Evolutionary conservation across 2,888 invertebrate genomes (phyloP).

Genomic region (Pelosia muscerda): DNA sequence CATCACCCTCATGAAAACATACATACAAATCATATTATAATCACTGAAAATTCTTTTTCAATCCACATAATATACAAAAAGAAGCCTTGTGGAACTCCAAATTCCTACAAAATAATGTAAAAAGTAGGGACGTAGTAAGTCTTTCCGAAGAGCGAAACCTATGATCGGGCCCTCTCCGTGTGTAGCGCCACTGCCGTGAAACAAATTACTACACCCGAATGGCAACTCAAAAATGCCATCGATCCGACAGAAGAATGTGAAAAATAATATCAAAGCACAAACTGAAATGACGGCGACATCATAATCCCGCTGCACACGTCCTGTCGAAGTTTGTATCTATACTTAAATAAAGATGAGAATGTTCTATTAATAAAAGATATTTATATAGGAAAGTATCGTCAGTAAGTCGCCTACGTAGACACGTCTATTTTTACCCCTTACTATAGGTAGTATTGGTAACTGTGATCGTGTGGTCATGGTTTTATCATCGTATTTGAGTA

Average conservation of each 20-base stretch:
- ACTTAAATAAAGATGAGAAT: slow-evolving; percentile 54
- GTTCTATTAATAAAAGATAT: slow-evolving; percentile 60
- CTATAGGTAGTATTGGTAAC: slow-evolving; percentile 40
- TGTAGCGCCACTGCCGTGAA: too few relatives aligned
- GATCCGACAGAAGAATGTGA: too few relatives aligned
- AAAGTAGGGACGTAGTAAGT: too few relatives aligned
- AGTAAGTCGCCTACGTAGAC: slow-evolving; percentile 54
- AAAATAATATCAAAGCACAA: slow-evolving; percentile 36
- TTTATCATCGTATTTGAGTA: slow-evolving; percentile 12
- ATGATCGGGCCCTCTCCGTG: too few relatives aligned
- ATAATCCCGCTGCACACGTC: slow-evolving; percentile 59
- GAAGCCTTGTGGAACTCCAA: slow-evolving; percentile 5
- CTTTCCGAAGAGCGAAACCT: too few relatives aligned
- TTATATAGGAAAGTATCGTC: slow-evolving; percentile 56
- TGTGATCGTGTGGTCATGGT: slow-evolving; percentile 27
- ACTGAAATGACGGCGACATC: slow-evolving; percentile 47
- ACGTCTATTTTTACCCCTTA: slow-evolving; percentile 48
- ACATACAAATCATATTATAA: background rate
- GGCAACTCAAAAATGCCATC: too few relatives aligned
- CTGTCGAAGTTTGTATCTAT: slow-evolving; percentile 42
- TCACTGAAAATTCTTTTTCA: background rate
- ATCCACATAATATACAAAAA: background rate
- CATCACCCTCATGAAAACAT: background rate
- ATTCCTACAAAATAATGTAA: too few relatives aligned
- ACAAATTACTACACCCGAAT: too few relatives aligned